phyloP scores from a whole-genome alignment of 2,113 vertebrate species.

The Corythoichthys intestinalis region DNA sequence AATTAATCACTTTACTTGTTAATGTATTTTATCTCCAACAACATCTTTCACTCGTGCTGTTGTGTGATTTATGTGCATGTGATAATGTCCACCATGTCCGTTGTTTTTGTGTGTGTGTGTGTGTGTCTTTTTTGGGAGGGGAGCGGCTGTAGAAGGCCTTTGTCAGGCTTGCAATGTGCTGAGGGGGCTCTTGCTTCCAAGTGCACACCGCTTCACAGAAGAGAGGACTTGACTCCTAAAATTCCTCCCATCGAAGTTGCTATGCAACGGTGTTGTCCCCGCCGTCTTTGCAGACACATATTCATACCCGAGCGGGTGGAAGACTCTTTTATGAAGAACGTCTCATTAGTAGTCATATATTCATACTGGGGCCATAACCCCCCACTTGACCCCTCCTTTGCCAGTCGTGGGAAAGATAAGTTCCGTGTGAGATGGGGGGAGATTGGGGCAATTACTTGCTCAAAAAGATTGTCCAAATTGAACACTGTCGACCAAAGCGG shows the following conservation, averaged over 20 bases:
- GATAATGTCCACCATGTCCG: slow-evolving; percentile 56
- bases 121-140: not conserved
- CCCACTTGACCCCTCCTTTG: slow-evolving; percentile 74
- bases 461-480: slow-evolving; percentile 32
- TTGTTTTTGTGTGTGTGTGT: slow-evolving; percentile 35
- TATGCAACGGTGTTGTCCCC: slow-evolving; percentile 70
- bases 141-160: slow-evolving; percentile 35
- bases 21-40: slow-evolving; percentile 51
- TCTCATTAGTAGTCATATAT: slow-evolving; percentile 79
- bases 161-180: slow-evolving; percentile 55
- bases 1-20: slow-evolving; percentile 70
- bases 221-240: slow-evolving; percentile 71
- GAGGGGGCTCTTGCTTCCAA: slow-evolving; percentile 61
- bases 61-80: slow-evolving; percentile 65
- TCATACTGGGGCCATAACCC: slow-evolving; percentile 66
- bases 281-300: slow-evolving; percentile 66
- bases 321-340: slow-evolving; percentile 58
- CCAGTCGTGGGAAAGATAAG: slow-evolving; percentile 74
- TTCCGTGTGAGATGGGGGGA: slow-evolving; percentile 27
- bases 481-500: slow-evolving; percentile 19
- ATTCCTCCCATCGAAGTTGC: slow-evolving; percentile 75
- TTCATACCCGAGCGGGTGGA: slow-evolving; percentile 70
- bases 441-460: slow-evolving; percentile 57
- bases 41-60: slow-evolving; percentile 48
- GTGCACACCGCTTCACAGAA: slow-evolving; percentile 59